A percentile compares a stretch with the other conserved stretches of the same genome.
Evolutionary conservation across 2,113 vertebrate species (phyloP).

Genomic region (Calidris pugnax): DNA sequence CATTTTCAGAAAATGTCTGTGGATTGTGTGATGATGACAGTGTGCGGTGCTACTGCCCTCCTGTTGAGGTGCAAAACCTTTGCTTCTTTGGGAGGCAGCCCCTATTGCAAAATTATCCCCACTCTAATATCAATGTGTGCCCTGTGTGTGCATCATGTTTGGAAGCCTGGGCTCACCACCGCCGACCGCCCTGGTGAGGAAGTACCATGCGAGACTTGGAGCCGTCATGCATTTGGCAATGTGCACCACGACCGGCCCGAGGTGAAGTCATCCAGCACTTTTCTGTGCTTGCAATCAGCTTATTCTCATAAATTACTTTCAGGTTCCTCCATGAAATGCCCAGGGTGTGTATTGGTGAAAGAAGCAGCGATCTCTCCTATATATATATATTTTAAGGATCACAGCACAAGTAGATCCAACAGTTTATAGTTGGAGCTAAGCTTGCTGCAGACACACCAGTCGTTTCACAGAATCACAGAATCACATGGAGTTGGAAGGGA

Average conservation of each 20-base stretch:
- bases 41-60: neutral
- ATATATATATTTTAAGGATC: no score
- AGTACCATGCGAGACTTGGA: neutral
- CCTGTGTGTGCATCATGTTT: rapidly evolving
- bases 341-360: neutral
- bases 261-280: neutral
- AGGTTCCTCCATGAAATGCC: neutral
- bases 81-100: neutral
- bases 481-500: no score
- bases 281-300: neutral
- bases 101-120: neutral
- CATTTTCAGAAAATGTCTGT: conserved; percentile 3
- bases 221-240: neutral
- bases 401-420: neutral
- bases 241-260: neutral
- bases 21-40: neutral
- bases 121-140: rapidly evolving
- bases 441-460: neutral
- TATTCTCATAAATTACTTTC: neutral
- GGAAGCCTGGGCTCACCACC: neutral
- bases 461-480: no score
- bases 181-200: rapidly evolving
- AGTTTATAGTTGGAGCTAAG: neutral
- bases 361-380: neutral
- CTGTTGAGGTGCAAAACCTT: neutral